These are phyloP conservation scores for Carapus acus DNA, from an alignment of 2,797 vertebrate species.

Conservation along the genomic window DNA sequence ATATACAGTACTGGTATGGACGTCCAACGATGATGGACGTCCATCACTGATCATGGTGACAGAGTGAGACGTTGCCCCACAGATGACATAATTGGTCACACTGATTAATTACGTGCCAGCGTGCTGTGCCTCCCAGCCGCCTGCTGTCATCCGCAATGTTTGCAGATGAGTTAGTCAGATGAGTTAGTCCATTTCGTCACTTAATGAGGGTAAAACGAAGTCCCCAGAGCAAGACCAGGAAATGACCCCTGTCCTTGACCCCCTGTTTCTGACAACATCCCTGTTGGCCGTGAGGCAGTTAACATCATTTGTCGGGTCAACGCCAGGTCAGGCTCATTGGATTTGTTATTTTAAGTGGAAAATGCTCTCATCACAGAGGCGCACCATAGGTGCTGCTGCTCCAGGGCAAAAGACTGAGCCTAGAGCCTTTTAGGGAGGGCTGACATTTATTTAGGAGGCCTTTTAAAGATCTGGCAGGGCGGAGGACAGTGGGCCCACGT, in stretches of 20 bases:
- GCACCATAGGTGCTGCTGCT: background rate
- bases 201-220: constrained; percentile 23
- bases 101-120: no score
- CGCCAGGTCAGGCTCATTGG: constrained; percentile 45
- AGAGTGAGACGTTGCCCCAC: no score
- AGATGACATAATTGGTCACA: no score
- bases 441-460: constrained; percentile 6
- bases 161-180: constrained; percentile 5
- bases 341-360: constrained; percentile 29
- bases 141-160: background rate
- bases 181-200: no score
- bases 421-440: background rate
- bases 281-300: constrained; percentile 49
- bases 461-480: background rate
- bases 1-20: no score
- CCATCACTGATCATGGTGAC: no score
- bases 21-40: no score
- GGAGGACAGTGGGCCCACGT: background rate
- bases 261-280: constrained; percentile 28
- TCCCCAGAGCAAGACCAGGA: constrained; percentile 16
- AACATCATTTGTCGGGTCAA: constrained; percentile 41
- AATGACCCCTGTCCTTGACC: constrained; percentile 40
- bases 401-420: constrained; percentile 30
- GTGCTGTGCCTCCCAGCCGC: no score
- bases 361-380: constrained; percentile 35